These are phyloP conservation scores for Oeneis ivallda DNA, from an alignment of 2,888 invertebrate genomes.

Conservation along the genomic window DNA sequence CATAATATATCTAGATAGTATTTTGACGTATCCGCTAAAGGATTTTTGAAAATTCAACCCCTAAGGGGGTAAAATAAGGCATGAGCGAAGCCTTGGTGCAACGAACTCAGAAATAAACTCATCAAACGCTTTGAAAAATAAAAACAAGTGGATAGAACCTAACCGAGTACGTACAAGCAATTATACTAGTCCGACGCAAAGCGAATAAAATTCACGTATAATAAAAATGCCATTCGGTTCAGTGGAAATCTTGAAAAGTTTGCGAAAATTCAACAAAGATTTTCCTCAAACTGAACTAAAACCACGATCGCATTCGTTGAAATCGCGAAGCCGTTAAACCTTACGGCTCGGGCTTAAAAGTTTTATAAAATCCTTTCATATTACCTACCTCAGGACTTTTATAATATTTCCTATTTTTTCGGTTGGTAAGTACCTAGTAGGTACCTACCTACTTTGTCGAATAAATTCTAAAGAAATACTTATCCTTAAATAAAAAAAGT, in stretches of 20 bases:
- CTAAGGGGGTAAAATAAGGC: too few species aligned
- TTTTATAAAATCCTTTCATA: slow-evolving; percentile 10
- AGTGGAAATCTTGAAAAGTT: slow-evolving; percentile 13
- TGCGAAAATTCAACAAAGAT: neutral
- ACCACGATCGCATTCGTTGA: slow-evolving; percentile 8
- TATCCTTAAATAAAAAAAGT: too few species aligned
- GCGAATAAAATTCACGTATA: slow-evolving; percentile 13
- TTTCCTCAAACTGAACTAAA: slow-evolving; percentile 12
- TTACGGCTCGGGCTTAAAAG: slow-evolving; percentile 7
- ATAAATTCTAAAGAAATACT: too few species aligned
- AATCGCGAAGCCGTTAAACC: slow-evolving; percentile 11
- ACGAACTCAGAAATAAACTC: too few species aligned
- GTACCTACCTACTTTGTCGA: too few species aligned
- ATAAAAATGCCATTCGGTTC: slow-evolving; percentile 1
- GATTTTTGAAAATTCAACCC: too few species aligned
- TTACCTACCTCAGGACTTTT: neutral
- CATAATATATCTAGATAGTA: too few species aligned
- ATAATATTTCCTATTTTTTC: neutral
- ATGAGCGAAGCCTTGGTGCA: too few species aligned
- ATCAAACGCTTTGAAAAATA: neutral
- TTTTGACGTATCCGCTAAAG: too few species aligned
- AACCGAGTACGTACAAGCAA: neutral
- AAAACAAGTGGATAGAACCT: neutral
- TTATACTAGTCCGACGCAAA: neutral
- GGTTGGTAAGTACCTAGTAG: neutral